Conservation (phyloP, 2,888 invertebrate species). For the Dioctria rufipes region DNA sequence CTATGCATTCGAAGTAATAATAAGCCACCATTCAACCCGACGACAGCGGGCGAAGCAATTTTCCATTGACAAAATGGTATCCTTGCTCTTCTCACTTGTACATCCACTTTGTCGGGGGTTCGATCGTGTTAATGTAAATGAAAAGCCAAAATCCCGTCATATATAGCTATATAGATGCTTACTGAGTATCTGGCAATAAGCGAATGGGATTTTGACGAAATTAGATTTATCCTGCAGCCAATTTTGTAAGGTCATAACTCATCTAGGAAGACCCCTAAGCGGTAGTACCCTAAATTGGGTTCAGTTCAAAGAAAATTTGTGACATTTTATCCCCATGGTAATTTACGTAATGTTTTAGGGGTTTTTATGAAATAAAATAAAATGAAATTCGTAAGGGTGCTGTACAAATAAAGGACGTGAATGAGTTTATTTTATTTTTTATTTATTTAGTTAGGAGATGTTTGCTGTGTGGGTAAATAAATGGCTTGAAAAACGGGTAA, state of each 20-base stretch:
- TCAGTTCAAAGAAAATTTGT: constrained; percentile 28
- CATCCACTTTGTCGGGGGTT: not conserved
- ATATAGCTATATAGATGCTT: constrained; percentile 2
- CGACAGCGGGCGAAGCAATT: constrained; percentile 3
- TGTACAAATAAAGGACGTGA: too few species aligned
- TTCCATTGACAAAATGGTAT: constrained; percentile 19
- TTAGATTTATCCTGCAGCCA: constrained; percentile 56
- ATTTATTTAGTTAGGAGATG: too few species aligned
- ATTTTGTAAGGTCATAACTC: constrained; percentile 41
- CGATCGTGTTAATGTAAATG: constrained; percentile 9
- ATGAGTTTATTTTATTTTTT: too few species aligned
- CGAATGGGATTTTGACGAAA: constrained; percentile 56
- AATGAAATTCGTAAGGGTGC: too few species aligned
- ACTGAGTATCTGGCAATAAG: constrained; percentile 47
- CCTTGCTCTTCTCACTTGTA: not conserved
- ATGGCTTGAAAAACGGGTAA: too few species aligned
- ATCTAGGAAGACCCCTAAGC: constrained; percentile 31
- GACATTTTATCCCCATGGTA: constrained; percentile 18
- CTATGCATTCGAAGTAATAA: constrained; percentile 33
- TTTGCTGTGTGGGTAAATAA: too few species aligned
- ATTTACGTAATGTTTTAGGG: constrained; percentile 30
- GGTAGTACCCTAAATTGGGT: constrained; percentile 20
- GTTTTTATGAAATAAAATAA: not conserved
- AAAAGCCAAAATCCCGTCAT: constrained; percentile 20
- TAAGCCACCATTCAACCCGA: constrained; percentile 9